phyloP scores from a whole-genome alignment of 1,140 invertebrate genomes.

The Paracyclopina nana region DNA sequence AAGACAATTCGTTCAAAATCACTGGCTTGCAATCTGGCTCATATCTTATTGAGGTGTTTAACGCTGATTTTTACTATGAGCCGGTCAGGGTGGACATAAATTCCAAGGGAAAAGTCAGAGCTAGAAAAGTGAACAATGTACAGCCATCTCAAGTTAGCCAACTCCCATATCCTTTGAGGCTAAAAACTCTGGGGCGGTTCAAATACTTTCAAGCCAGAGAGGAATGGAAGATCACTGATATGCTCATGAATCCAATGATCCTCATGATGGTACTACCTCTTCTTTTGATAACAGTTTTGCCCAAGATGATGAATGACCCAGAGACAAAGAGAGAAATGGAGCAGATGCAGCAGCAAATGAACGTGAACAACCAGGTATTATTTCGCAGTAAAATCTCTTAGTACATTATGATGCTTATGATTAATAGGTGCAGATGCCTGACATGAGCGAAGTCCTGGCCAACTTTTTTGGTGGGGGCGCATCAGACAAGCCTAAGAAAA shows the following conservation, averaged over 20 bases:
- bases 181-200: slow-evolving; percentile 55
- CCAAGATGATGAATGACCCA: slow-evolving; percentile 67
- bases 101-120: slow-evolving; percentile 83
- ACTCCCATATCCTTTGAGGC: slow-evolving; percentile 71
- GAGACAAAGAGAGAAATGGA: slow-evolving; percentile 49
- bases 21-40: slow-evolving; percentile 79
- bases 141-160: slow-evolving; percentile 49
- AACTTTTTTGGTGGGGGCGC: slow-evolving; percentile 45
- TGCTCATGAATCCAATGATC: slow-evolving; percentile 90
- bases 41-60: slow-evolving; percentile 76
- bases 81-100: slow-evolving; percentile 84
- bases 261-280: slow-evolving; percentile 91
- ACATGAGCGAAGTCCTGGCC: slow-evolving; percentile 74
- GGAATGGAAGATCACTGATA: slow-evolving; percentile 84
- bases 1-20: slow-evolving; percentile 80
- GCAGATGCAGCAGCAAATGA: slow-evolving; percentile 59
- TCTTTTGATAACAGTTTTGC: slow-evolving; percentile 70
- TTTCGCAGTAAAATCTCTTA: neutral
- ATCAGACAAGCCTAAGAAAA: slow-evolving; percentile 7
- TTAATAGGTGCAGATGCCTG: slow-evolving; percentile 40
- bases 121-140: slow-evolving; percentile 80
- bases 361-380: slow-evolving; percentile 26
- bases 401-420: neutral
- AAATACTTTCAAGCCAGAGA: slow-evolving; percentile 84
- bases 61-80: slow-evolving; percentile 78